Evolutionary conservation across 2,888 invertebrate species (phyloP), one percentile per base, ranked within the genome.

Genomic region (Ormyrus thymus): DNA sequence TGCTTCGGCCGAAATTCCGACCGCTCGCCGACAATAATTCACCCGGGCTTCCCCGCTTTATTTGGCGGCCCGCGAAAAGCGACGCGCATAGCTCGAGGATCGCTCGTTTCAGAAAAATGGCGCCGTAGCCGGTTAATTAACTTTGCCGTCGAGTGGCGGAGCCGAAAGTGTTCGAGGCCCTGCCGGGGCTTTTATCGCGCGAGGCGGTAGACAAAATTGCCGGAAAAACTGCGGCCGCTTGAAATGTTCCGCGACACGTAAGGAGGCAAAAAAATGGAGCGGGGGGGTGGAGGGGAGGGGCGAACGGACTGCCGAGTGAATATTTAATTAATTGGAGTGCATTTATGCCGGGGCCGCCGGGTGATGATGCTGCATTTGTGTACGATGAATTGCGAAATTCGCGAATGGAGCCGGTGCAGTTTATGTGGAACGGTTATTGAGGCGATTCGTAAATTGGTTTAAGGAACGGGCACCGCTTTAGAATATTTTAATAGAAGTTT

Each of bases 71-170:
- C 45, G 53, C 45, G 45, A 53, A 48, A 43, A 50, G 8, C 29
- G 29, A 29, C 29, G 43, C 50, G 10, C 51, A 75, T 75, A 75
- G 66, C 62, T 56, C 55, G 56, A 71, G 56, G 13, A 10, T 29
- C 9, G 62, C 69, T 69, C 66, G 56, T 69, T 62, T 62, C 29
- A 13, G 6, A 51, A 76, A 70, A 76, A 61, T 64, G 69, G 13
- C 50, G 55, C 50, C 62, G 64, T 55, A 62, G 53, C 43, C 56
- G 64, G 64, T 76, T 76, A 76, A 76, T 76, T 76, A 70, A 76
- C 76, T 65, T 58, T 64, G 15, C 58, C 55, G 53, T 66, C 58
- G 56, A 76, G 69, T 69, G 69, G 59, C 45, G 4, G 62, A 71
- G 53, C 45, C 61, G 51, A 53, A 71, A 71, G 13, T 45, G 61